These are phyloP conservation scores for Morinoia aosen DNA, from an alignment of 2,888 invertebrate species.

Conservation along the genomic window DNA sequence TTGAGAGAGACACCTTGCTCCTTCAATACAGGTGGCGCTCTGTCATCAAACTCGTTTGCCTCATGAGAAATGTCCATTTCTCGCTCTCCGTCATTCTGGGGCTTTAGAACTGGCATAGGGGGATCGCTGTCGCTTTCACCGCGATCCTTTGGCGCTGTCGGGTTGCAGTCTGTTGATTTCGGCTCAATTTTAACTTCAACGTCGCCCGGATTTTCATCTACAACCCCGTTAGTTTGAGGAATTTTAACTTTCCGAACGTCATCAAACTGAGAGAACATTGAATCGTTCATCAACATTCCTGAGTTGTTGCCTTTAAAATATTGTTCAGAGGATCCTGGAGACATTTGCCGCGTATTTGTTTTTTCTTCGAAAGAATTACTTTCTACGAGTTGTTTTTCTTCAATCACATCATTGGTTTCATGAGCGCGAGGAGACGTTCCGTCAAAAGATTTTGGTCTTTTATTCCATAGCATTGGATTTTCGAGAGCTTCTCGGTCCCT, in stretches of 20 bases:
- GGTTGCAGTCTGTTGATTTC: background rate
- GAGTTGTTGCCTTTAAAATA: background rate
- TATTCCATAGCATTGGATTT: slow-evolving; percentile 11
- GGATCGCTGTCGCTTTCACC: slow-evolving; percentile 16
- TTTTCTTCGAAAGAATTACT: background rate
- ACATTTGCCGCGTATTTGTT: background rate
- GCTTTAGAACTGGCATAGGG: slow-evolving; percentile 43
- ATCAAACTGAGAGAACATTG: slow-evolving; percentile 33
- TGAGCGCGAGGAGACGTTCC: background rate
- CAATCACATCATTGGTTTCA: background rate
- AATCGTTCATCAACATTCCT: slow-evolving; percentile 24
- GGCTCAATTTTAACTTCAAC: slow-evolving; percentile 31
- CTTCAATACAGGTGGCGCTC: slow-evolving; percentile 27
- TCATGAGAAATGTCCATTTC: background rate
- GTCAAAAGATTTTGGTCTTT: slow-evolving; percentile 39
- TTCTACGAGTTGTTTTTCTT: background rate
- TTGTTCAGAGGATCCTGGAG: background rate
- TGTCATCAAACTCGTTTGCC: background rate
- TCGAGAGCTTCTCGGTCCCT: slow-evolving; percentile 31
- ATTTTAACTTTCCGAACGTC: slow-evolving; percentile 38
- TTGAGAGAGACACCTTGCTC: slow-evolving; percentile 3
- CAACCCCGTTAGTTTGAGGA: slow-evolving; percentile 13
- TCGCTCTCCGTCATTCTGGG: slow-evolving; percentile 14
- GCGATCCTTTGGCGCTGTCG: background rate
- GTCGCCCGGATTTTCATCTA: background rate